A percentile compares a stretch with the other conserved stretches of the same genome.
Conservation (phyloP, 1,140 invertebrate genomes). For the Manduca sexta region DNA sequence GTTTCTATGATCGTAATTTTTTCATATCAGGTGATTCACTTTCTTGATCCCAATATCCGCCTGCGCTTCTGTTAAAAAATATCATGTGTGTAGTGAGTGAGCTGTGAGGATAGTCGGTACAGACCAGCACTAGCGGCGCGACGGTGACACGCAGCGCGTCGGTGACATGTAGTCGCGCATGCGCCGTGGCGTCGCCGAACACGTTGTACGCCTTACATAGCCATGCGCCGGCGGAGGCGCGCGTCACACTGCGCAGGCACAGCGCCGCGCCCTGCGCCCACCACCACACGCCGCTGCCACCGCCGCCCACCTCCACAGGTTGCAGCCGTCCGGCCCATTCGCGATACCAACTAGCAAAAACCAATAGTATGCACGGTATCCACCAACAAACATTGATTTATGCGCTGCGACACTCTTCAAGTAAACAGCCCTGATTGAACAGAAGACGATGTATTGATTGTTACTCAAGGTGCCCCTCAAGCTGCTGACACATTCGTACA, state of each 20-base stretch:
- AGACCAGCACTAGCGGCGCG: slow-evolving; percentile 30
- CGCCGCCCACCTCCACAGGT: slow-evolving; percentile 18
- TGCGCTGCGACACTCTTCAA: no score
- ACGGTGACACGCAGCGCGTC: slow-evolving; percentile 36
- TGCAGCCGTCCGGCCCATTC: slow-evolving; percentile 34
- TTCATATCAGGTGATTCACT: no score
- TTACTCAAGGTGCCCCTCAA: no score
- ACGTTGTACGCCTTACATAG: slow-evolving; percentile 52
- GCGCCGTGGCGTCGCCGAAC: slow-evolving; percentile 48
- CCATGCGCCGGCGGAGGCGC: slow-evolving; percentile 35
- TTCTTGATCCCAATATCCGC: no score
- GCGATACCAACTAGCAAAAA: slow-evolving; percentile 43
- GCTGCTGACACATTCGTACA: no score
- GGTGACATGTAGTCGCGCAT: slow-evolving; percentile 31
- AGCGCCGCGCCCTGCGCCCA: slow-evolving; percentile 54
- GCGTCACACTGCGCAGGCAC: slow-evolving; percentile 25
- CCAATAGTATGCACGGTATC: background rate
- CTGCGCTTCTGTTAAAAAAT: no score
- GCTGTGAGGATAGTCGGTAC: no score
- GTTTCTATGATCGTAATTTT: no score
- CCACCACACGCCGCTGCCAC: slow-evolving; percentile 21
- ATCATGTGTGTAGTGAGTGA: no score
- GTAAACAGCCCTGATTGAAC: no score
- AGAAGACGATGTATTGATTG: no score
- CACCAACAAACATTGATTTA: background rate